These are phyloP conservation scores for Pipistrellus kuhlii DNA, from an alignment of 2,797 vertebrate genomes.

Conservation along the genomic window DNA sequence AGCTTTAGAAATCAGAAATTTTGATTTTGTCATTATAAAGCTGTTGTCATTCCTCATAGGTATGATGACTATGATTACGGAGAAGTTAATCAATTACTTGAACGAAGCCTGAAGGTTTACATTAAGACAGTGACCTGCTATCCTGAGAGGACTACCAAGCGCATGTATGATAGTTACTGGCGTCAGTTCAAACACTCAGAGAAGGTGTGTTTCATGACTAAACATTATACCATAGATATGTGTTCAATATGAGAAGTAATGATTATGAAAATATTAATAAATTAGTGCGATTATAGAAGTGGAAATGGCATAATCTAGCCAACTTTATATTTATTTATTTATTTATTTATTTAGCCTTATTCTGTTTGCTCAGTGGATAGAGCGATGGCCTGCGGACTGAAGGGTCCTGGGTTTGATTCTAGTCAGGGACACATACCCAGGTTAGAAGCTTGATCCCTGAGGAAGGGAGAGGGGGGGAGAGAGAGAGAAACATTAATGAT, in stretches of 20 bases:
- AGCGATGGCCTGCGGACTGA: too few species aligned
- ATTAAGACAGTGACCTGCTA: slow-evolving; percentile 94
- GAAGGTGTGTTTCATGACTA: slow-evolving; percentile 86
- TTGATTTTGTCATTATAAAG: background rate
- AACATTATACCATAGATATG: background rate
- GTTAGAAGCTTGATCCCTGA: too few species aligned
- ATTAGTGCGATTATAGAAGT: background rate
- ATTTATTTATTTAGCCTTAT: too few species aligned
- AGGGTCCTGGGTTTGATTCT: too few species aligned
- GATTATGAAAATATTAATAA: background rate
- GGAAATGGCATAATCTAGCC: background rate
- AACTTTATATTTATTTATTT: background rate
- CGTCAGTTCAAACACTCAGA: slow-evolving; percentile 93
- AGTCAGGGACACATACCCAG: too few species aligned
- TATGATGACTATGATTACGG: slow-evolving; percentile 94
- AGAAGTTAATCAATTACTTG: slow-evolving; percentile 93
- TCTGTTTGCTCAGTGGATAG: too few species aligned
- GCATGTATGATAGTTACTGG: slow-evolving; percentile 93
- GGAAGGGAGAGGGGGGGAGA: too few species aligned
- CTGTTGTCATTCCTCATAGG: slow-evolving; percentile 79
- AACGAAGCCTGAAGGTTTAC: slow-evolving; percentile 93
- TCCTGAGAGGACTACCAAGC: slow-evolving; percentile 92
- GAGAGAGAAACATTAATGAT: too few species aligned
- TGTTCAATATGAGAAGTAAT: background rate
- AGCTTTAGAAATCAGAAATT: slow-evolving; percentile 42